Percentiles rank a stretch among this genome's conserved stretches.
These are phyloP conservation scores for Eudemis profundana DNA, from an alignment of 2,888 invertebrate genomes.

Conservation along the genomic window DNA sequence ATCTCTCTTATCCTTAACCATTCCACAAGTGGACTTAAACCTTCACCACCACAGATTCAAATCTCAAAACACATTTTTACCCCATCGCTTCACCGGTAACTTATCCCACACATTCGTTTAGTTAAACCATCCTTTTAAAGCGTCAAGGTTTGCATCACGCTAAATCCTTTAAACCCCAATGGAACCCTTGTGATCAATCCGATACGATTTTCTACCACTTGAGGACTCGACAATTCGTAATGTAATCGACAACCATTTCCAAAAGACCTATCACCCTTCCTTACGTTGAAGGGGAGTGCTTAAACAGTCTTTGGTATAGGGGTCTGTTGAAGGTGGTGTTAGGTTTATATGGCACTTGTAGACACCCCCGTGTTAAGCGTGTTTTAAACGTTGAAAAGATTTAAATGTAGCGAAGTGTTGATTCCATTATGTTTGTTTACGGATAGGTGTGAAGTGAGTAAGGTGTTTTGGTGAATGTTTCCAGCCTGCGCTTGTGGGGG, in stretches of 20 bases:
- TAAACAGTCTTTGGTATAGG: too few species aligned
- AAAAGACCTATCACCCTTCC: constrained; percentile 42
- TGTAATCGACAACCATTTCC: constrained; percentile 55
- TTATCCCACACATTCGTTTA: constrained; percentile 24
- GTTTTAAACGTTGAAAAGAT: constrained; percentile 65
- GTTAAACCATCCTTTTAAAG: constrained; percentile 15
- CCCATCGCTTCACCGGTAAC: constrained; percentile 16
- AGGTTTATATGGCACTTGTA: constrained; percentile 59
- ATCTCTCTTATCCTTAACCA: too few species aligned
- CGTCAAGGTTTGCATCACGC: constrained; percentile 32
- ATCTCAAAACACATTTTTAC: constrained; percentile 30
- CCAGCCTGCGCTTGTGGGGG: neutral
- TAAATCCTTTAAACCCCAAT: constrained; percentile 34
- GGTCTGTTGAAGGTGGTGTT: constrained; percentile 52
- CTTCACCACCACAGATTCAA: constrained; percentile 16
- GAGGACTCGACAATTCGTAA: constrained; percentile 67
- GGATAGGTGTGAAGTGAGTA: constrained; percentile 14
- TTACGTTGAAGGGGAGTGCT: neutral
- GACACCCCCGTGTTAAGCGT: constrained; percentile 59
- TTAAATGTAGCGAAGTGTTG: constrained; percentile 49
- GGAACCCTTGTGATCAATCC: constrained; percentile 51
- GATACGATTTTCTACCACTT: constrained; percentile 78
- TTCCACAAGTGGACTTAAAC: too few species aligned
- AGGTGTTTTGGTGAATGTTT: constrained; percentile 15
- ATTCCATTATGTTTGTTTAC: constrained; percentile 40